Percentiles rank a stretch among this genome's conserved stretches.
Evolutionary conservation across 1,140 invertebrate species (phyloP).

Genomic region (Drosophila ohnishii): DNA sequence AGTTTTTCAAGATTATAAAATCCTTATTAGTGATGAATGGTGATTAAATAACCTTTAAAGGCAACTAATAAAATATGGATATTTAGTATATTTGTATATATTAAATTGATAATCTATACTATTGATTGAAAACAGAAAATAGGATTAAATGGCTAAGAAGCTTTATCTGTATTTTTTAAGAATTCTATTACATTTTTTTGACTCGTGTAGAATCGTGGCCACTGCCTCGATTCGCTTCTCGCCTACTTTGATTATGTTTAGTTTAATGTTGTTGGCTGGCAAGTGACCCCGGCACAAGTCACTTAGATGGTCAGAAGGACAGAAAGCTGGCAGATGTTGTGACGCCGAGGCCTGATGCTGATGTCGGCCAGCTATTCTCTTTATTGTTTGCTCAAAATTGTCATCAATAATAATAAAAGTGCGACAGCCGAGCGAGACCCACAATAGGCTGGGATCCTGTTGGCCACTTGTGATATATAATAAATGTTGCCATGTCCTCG

Average conservation of each 20-base stretch:
- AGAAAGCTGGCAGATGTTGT: conserved; percentile 49
- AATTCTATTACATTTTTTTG: too few species aligned
- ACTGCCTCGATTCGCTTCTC: conserved; percentile 23
- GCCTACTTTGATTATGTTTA: conserved; percentile 57
- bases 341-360: conserved; percentile 16
- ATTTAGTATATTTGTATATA: too few species aligned
- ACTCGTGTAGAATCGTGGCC: neutral
- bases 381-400: conserved; percentile 80
- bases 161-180: too few species aligned
- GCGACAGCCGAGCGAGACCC: conserved; percentile 36
- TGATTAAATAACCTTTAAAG: too few species aligned
- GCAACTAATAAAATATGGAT: too few species aligned
- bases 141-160: too few species aligned
- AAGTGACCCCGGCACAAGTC: conserved; percentile 51
- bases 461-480: conserved; percentile 74
- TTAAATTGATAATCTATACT: too few species aligned
- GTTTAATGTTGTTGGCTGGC: conserved; percentile 46
- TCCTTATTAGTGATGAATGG: too few species aligned
- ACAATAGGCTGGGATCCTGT: conserved; percentile 61
- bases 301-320: conserved; percentile 31
- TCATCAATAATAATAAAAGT: conserved; percentile 81
- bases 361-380: conserved; percentile 48
- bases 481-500: conserved; percentile 67
- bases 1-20: too few species aligned
- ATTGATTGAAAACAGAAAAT: too few species aligned